Evolutionary conservation across 2,113 vertebrate genomes (phyloP).

Genomic region (Oreocharis arfaki): DNA sequence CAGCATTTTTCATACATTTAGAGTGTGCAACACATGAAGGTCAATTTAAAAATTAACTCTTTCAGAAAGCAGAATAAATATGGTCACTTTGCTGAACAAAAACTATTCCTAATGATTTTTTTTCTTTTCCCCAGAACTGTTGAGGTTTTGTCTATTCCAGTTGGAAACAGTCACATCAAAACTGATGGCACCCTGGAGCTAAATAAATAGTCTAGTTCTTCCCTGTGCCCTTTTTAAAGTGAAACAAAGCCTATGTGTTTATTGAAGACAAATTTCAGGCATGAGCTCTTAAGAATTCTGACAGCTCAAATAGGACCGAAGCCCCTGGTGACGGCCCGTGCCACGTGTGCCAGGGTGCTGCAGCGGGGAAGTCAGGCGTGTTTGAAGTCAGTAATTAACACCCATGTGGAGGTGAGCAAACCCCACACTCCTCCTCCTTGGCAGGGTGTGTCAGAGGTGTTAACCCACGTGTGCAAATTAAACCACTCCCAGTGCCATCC

Average conservation of each 20-base stretch:
- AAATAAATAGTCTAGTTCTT: background rate
- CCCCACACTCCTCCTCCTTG: background rate
- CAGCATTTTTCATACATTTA: background rate
- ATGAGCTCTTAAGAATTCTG: conserved; percentile 29
- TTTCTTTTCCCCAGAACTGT: background rate
- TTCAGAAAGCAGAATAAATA: background rate
- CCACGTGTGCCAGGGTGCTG: background rate
- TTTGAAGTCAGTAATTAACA: background rate
- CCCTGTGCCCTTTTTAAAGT: conserved; percentile 14
- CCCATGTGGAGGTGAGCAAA: background rate
- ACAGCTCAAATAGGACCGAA: background rate
- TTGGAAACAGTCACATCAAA: conserved; percentile 4
- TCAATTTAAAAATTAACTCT: background rate
- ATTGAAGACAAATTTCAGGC: background rate
- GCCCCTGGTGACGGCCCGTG: background rate
- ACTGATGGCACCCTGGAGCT: background rate
- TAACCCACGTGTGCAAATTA: accelerated
- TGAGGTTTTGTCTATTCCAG: background rate
- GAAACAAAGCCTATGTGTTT: background rate
- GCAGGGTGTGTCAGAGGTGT: background rate
- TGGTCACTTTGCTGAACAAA: conserved; percentile 36
- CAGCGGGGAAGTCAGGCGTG: background rate
- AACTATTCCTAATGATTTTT: background rate
- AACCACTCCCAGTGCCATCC: background rate
- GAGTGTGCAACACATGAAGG: background rate